Percentiles rank a stretch among this genome's conserved stretches.
Conservation (phyloP, 23 tunicate species). For the Styela plicata region DNA sequence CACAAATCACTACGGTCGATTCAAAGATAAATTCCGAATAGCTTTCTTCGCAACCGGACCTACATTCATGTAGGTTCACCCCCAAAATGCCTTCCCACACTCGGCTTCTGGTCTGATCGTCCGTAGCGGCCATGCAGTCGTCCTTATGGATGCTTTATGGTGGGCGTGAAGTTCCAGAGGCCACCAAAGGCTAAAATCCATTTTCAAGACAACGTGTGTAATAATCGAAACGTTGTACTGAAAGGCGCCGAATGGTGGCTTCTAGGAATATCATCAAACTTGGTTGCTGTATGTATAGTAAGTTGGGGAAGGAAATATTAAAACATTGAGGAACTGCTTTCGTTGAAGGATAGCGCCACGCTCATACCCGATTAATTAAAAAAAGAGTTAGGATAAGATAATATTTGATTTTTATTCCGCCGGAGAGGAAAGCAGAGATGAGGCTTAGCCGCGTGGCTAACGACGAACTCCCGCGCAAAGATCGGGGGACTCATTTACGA, state of each 20-base stretch:
- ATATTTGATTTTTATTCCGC: no score
- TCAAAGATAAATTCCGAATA: conserved; percentile 41
- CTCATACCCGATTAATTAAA: no score
- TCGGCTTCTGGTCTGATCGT: conserved; percentile 37
- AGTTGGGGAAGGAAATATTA: no score
- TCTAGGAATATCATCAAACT: background rate
- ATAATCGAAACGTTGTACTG: background rate
- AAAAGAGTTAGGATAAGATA: no score
- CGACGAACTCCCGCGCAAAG: no score
- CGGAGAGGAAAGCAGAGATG: no score
- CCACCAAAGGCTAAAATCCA: conserved; percentile 46
- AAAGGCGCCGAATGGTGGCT: background rate
- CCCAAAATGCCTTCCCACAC: conserved; percentile 49
- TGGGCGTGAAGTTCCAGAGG: conserved; percentile 63
- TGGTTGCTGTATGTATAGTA: no score
- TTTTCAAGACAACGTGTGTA: background rate
- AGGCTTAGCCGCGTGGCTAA: no score
- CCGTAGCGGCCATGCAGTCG: conserved; percentile 74
- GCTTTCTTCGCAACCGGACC: conserved; percentile 54
- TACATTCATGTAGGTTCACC: conserved; percentile 55
- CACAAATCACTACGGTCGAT: conserved; percentile 33
- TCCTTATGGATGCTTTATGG: conserved; percentile 55
- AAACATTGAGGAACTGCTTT: no score
- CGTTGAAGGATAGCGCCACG: no score
- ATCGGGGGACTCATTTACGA: no score